A percentile compares a stretch with the other conserved stretches of the same genome.
Conservation (phyloP, 1,140 invertebrate genomes). For the Spodoptera frugiperda region DNA sequence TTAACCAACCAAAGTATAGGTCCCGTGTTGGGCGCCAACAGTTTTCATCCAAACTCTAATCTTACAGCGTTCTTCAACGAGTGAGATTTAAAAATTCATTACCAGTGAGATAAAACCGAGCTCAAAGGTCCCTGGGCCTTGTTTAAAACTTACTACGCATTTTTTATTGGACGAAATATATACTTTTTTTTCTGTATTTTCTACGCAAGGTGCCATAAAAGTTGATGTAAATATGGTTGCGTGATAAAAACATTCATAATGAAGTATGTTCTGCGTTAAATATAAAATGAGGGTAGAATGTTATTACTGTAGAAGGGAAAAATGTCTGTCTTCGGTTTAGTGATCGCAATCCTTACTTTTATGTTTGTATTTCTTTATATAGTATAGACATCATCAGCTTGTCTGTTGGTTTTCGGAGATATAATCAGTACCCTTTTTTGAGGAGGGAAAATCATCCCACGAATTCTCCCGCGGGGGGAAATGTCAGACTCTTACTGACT, state of each 20-base stretch:
- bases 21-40: conserved; percentile 34
- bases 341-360: no score
- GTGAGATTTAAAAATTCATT: conserved; percentile 50
- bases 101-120: conserved; percentile 28
- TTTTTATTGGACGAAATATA: conserved; percentile 23
- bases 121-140: conserved; percentile 24
- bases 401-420: no score
- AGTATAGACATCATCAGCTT: no score
- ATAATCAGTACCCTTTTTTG: no score
- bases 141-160: conserved; percentile 29
- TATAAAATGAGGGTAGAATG: no score
- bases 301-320: no score
- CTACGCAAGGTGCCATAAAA: not conserved
- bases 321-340: no score
- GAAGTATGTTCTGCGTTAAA: no score
- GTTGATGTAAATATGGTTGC: conserved; percentile 1
- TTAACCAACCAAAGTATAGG: not conserved
- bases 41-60: conserved; percentile 41
- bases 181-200: conserved; percentile 15
- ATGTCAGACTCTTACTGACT: no score
- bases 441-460: no score
- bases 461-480: no score
- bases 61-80: conserved; percentile 37
- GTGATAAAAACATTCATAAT: not conserved
- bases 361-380: no score